Conservation (phyloP, 2,888 invertebrate genomes). For the Clusia tigrina region DNA sequence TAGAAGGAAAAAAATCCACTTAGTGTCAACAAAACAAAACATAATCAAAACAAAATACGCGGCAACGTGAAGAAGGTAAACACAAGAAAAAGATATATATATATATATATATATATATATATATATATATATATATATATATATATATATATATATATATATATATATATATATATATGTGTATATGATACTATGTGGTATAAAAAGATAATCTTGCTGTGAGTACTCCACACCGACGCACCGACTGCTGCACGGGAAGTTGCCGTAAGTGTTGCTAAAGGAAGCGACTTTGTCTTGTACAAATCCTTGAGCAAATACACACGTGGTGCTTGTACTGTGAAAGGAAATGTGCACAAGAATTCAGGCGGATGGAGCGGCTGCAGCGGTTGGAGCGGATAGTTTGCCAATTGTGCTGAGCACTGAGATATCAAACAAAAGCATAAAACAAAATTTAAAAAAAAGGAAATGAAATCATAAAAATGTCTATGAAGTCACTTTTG, state of each 20-base stretch:
- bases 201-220: too few relatives aligned
- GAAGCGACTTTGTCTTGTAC: slow-evolving; percentile 36
- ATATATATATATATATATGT: too few relatives aligned
- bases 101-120: too few relatives aligned
- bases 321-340: slow-evolving; percentile 45
- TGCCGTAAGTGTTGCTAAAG: slow-evolving; percentile 39
- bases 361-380: not conserved
- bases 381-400: not conserved
- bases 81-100: not conserved
- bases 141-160: too few relatives aligned
- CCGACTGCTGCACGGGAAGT: not conserved
- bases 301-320: slow-evolving; percentile 54
- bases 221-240: not conserved
- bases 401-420: not conserved
- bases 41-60: not conserved
- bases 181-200: too few relatives aligned
- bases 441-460: not conserved
- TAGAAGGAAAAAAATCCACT: not conserved
- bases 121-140: too few relatives aligned
- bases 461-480: not conserved
- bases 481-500: not conserved
- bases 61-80: slow-evolving; percentile 2
- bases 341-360: not conserved
- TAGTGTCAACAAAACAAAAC: slow-evolving; percentile 2
- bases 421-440: slow-evolving; percentile 3